These are phyloP conservation scores for Galerucella pusilla DNA, from an alignment of 2,888 invertebrate species.

Conservation along the genomic window DNA sequence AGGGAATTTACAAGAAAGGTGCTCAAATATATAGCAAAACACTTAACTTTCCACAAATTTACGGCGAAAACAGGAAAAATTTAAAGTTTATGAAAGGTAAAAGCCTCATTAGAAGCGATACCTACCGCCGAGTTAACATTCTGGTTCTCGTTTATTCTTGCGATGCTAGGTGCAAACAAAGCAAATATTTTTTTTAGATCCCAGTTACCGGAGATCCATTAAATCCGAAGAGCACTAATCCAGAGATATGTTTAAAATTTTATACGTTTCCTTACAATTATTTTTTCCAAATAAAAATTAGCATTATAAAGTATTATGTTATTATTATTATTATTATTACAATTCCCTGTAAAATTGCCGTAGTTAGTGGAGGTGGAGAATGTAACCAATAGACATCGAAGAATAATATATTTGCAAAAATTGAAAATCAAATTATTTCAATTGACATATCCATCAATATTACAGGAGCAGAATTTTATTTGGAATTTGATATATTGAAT, in stretches of 20 bases:
- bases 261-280: background rate
- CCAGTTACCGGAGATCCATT: background rate
- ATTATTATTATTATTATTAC: too few species aligned
- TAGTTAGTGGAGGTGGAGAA: background rate
- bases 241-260: background rate
- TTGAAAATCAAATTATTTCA: conserved; percentile 11
- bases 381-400: background rate
- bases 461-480: background rate
- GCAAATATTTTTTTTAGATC: background rate
- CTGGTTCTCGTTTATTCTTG: too few species aligned
- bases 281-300: background rate
- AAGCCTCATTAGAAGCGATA: too few species aligned
- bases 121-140: too few species aligned
- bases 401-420: background rate
- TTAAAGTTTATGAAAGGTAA: too few species aligned
- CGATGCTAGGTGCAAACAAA: too few species aligned
- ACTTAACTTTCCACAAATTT: too few species aligned
- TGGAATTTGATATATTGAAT: background rate
- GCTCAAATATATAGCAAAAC: too few species aligned
- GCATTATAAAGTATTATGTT: too few species aligned
- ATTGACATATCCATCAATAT: conserved; percentile 27
- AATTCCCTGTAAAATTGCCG: too few species aligned
- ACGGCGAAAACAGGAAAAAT: too few species aligned
- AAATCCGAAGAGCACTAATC: background rate
- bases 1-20: too few species aligned